A percentile compares a stretch with the other conserved stretches of the same genome.
These are phyloP conservation scores for Sarcophaga bullata DNA, from an alignment of 1,140 invertebrate genomes.

Conservation along the genomic window DNA sequence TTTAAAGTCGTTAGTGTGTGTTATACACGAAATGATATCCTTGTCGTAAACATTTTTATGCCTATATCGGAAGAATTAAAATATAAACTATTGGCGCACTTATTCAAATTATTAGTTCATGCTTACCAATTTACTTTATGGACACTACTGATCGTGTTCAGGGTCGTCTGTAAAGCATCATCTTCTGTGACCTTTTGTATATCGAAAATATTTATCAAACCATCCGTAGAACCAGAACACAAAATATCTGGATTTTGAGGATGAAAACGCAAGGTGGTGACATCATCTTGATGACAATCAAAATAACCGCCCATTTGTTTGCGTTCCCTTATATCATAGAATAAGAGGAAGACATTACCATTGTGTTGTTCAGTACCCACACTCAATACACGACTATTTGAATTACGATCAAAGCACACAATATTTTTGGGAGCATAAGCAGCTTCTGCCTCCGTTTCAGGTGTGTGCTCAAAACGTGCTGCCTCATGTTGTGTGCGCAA, in stretches of 20 bases:
- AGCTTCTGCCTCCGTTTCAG: constrained; percentile 49
- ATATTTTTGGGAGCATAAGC: constrained; percentile 67
- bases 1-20: constrained; percentile 78
- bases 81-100: neutral
- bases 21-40: constrained; percentile 72
- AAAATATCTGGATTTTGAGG: constrained; percentile 75
- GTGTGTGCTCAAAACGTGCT: constrained; percentile 56
- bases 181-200: constrained; percentile 80
- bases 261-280: constrained; percentile 85
- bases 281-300: constrained; percentile 86
- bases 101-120: too few species aligned
- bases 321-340: constrained; percentile 81
- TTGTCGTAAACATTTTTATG: constrained; percentile 65
- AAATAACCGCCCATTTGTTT: constrained; percentile 84
- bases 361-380: constrained; percentile 79
- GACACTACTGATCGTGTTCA: constrained; percentile 87
- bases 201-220: constrained; percentile 88
- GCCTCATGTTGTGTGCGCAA: constrained; percentile 50
- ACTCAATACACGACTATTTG: constrained; percentile 77
- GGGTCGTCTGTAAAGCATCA: constrained; percentile 79
- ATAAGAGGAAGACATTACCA: constrained; percentile 80
- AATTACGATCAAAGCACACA: constrained; percentile 80
- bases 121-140: constrained; percentile 70
- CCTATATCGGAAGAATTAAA: constrained; percentile 30
- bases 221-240: constrained; percentile 83